These are phyloP conservation scores for Pseudorhombus dupliciocellatus DNA, from an alignment of 2,113 vertebrate genomes.

Conservation along the genomic window DNA sequence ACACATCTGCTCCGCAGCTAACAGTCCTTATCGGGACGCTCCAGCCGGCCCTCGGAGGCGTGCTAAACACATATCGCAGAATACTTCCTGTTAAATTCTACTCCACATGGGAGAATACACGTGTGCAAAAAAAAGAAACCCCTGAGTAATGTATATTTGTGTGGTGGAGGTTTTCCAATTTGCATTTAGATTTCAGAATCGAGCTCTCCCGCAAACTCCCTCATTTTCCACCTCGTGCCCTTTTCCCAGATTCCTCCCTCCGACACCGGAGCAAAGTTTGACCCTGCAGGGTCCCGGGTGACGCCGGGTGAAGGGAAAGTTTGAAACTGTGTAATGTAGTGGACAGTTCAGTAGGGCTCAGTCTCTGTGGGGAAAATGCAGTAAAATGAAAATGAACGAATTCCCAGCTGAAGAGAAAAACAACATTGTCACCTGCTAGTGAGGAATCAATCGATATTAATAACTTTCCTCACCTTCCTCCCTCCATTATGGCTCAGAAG, in stretches of 20 bases:
- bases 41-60: conserved; percentile 65
- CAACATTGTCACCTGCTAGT: too few species aligned
- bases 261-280: conserved; percentile 17
- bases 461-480: too few species aligned
- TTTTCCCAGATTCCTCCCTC: conserved; percentile 29
- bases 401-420: not conserved
- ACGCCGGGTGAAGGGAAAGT: conserved; percentile 19
- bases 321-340: conserved; percentile 18
- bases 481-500: too few species aligned
- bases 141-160: conserved; percentile 37
- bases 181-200: conserved; percentile 67
- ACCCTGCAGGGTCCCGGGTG: conserved; percentile 27
- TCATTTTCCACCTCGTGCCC: not conserved
- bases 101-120: conserved; percentile 30
- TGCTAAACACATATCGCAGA: conserved; percentile 46
- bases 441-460: too few species aligned
- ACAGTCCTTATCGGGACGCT: conserved; percentile 67
- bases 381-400: not conserved
- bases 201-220: conserved; percentile 13
- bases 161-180: conserved; percentile 58
- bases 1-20: conserved; percentile 41
- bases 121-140: conserved; percentile 41
- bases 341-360: not conserved
- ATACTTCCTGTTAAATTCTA: conserved; percentile 37
- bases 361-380: not conserved